Percentiles rank a stretch among this genome's conserved stretches.
phyloP scores from a whole-genome alignment of 2,113 vertebrate species.

The Pagrus major region DNA sequence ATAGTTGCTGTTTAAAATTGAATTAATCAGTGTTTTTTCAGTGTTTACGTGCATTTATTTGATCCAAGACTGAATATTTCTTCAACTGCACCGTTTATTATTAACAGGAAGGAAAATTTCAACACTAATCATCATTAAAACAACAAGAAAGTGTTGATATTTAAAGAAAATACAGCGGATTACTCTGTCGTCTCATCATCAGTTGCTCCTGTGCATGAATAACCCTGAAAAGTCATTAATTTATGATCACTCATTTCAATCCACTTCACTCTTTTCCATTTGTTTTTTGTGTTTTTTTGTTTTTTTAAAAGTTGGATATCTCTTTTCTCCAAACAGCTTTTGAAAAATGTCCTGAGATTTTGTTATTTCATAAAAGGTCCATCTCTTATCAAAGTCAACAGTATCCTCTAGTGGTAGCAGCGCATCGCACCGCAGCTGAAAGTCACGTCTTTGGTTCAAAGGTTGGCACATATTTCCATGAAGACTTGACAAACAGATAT shows the following conservation, averaged over 20 bases:
- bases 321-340: neutral
- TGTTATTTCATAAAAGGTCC: neutral
- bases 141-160: neutral
- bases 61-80: neutral
- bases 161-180: neutral
- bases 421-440: conserved; percentile 5
- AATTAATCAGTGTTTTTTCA: neutral
- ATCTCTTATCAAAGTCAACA: conserved; percentile 71
- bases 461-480: conserved; percentile 19
- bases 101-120: neutral
- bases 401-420: conserved; percentile 79
- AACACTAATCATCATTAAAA: neutral
- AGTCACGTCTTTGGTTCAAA: conserved; percentile 11
- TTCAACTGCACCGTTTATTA: neutral
- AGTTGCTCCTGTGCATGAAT: neutral
- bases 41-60: neutral
- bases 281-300: neutral
- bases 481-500: neutral
- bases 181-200: neutral
- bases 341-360: neutral
- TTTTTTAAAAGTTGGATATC: neutral
- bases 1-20: neutral
- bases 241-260: neutral
- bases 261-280: neutral
- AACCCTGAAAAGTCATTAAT: neutral